A percentile compares a stretch with the other conserved stretches of the same genome.
These are phyloP conservation scores for Nasonia vitripennis DNA, from an alignment of 1,140 invertebrate species.

Conservation along the genomic window DNA sequence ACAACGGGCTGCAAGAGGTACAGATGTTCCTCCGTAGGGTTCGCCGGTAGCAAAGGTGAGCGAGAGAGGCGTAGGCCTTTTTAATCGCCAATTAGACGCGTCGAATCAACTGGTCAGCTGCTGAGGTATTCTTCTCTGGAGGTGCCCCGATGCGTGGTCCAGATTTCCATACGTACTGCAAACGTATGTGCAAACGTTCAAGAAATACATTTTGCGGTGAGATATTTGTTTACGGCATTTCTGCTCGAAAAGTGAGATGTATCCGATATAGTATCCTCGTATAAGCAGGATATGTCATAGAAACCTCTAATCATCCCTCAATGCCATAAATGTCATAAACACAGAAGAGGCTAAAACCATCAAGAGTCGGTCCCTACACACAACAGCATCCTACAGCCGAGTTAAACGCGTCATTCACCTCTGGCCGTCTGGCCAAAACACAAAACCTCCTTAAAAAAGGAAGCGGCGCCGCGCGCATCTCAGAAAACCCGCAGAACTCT, in stretches of 20 bases:
- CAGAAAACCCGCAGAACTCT: neutral
- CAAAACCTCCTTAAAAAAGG: conserved; percentile 11
- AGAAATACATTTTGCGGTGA: too few relatives aligned
- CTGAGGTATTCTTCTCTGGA: neutral
- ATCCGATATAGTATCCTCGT: too few relatives aligned
- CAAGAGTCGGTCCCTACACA: neutral
- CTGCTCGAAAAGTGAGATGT: too few relatives aligned
- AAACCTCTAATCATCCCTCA: neutral
- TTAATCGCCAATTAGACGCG: conserved; percentile 41
- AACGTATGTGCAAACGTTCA: too few relatives aligned
- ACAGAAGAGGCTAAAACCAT: neutral
- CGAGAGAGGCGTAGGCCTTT: conserved; percentile 3
- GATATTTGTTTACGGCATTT: too few relatives aligned
- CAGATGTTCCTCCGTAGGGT: conserved; percentile 28
- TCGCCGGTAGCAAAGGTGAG: conserved; percentile 6
- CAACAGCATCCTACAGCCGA: neutral
- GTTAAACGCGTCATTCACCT: neutral
- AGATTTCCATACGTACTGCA: neutral
- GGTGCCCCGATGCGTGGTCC: neutral
- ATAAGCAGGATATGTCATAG: neutral
- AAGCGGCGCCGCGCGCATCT: neutral
- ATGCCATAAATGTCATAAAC: neutral
- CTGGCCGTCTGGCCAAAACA: neutral
- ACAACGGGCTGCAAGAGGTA: neutral
- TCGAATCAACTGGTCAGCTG: conserved; percentile 37